phyloP scores from a whole-genome alignment of 2,888 invertebrate genomes.

The Diaprepes abbreviatus region DNA sequence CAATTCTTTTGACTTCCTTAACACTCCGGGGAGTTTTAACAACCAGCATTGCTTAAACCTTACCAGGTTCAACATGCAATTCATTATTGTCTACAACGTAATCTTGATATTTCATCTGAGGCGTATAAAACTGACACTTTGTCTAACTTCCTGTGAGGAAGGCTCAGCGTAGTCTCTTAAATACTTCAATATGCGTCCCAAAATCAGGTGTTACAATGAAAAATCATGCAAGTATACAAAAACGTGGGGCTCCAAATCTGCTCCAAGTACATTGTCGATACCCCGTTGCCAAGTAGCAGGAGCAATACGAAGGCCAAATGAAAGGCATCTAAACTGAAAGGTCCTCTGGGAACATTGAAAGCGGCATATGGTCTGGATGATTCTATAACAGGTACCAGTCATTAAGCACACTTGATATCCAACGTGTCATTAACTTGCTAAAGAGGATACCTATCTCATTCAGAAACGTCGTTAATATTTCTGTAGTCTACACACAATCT shows the following conservation, averaged over 20 bases:
- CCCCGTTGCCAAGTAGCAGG: background rate
- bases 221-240: too few species aligned
- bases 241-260: background rate
- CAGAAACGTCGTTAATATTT: too few species aligned
- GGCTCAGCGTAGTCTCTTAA: too few species aligned
- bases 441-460: background rate
- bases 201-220: too few species aligned
- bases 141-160: background rate
- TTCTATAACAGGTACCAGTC: background rate
- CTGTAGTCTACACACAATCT: too few species aligned
- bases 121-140: background rate
- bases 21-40: background rate
- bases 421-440: too few species aligned
- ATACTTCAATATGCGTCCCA: too few species aligned
- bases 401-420: background rate
- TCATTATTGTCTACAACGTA: background rate
- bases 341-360: slow-evolving; percentile 20
- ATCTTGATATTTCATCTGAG: background rate
- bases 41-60: background rate
- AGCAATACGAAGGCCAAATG: too few species aligned
- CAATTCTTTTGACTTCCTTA: background rate
- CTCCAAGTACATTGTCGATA: background rate
- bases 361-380: too few species aligned
- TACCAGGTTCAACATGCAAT: background rate
- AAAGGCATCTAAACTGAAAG: too few species aligned